Evolutionary conservation across 1,140 invertebrate species (phyloP), one percentile per base, ranked within the genome.

Genomic region (Drosophila aff.): DNA sequence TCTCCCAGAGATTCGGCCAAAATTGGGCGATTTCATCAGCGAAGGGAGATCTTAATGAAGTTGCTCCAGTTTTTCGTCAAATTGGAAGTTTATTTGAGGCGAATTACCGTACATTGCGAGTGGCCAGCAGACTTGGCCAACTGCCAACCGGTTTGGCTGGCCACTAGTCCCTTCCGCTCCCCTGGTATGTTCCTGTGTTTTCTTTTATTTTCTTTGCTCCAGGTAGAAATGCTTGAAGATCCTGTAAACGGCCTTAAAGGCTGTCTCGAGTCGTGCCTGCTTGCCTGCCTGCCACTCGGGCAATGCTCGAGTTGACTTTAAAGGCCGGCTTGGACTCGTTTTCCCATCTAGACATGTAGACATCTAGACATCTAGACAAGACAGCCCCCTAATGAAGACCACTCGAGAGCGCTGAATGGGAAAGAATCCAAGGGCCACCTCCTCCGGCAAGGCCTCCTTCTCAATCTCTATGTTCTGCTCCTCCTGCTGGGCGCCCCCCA

Each of bases 161-260:
- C 36, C 8, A 3, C 10, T 11, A 11, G 36, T 23, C 53, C 53
- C 49, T 64, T 26, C 16, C 13, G 38, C 63, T 28, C 28, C 23
- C 13, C 13, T n/a, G 6, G 28, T 62, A 23, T 40, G 23, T 55
- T 38, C 52, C 52, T 23, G 33, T 55, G 6, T 55, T 55, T 55
- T 55, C 21, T 36, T 38, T 65, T 40, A 26, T 52, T 59, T 66
- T 40, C 40, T 68, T 38, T 73, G 41, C 28, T 26, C 28, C 31
- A 52, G 38, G 46, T 26, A 72, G 64, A 44, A 57, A 55, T 31
- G 52, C 53, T 18, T 13, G 31, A 43, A 53, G 52, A 89, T 87
- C 83, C 83, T 89, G 83, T 52, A 71, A 83, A 87, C 84, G 84
- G 87, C 84, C 84, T 87, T 89, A 77, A 86, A 83, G 60, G 64